These are phyloP conservation scores for Periphyllus acericola DNA, from an alignment of 2,888 invertebrate species.

Conservation along the genomic window DNA sequence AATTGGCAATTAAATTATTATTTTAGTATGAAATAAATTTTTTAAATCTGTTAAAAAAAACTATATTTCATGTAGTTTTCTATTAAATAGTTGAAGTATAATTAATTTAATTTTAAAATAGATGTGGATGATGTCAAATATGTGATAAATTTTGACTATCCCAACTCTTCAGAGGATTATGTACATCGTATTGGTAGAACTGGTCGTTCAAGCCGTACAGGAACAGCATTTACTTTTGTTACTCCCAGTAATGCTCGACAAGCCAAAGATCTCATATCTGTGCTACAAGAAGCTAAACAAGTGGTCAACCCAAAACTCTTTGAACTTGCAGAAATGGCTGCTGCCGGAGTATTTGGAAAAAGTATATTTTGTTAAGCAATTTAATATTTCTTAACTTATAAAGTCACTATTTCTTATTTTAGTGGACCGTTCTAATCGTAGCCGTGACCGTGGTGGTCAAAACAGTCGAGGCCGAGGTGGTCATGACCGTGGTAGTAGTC, in stretches of 20 bases:
- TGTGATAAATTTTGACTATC: slow-evolving; percentile 99
- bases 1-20: background rate
- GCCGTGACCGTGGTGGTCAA: slow-evolving; percentile 57
- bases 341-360: slow-evolving; percentile 63
- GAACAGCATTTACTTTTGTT: slow-evolving; percentile 96
- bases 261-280: slow-evolving; percentile 90
- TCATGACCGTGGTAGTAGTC: slow-evolving; percentile 52
- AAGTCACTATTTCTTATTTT: slow-evolving; percentile 9
- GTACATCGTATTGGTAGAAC: slow-evolving; percentile 97
- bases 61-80: background rate
- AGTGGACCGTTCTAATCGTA: slow-evolving; percentile 51
- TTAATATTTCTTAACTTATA: background rate
- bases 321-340: slow-evolving; percentile 64
- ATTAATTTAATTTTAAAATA: slow-evolving; percentile 67
- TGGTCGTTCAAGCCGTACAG: slow-evolving; percentile 90
- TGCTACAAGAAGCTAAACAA: slow-evolving; percentile 93
- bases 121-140: slow-evolving; percentile 99
- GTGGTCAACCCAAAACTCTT: slow-evolving; percentile 83
- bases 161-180: slow-evolving; percentile 96
- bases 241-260: slow-evolving; percentile 90
- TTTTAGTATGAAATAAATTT: background rate
- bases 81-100: slow-evolving; percentile 5
- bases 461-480: slow-evolving; percentile 47
- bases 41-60: background rate
- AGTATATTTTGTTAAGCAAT: slow-evolving; percentile 43